These are phyloP conservation scores for Thyatira batis DNA, from an alignment of 2,888 invertebrate genomes.

Conservation along the genomic window DNA sequence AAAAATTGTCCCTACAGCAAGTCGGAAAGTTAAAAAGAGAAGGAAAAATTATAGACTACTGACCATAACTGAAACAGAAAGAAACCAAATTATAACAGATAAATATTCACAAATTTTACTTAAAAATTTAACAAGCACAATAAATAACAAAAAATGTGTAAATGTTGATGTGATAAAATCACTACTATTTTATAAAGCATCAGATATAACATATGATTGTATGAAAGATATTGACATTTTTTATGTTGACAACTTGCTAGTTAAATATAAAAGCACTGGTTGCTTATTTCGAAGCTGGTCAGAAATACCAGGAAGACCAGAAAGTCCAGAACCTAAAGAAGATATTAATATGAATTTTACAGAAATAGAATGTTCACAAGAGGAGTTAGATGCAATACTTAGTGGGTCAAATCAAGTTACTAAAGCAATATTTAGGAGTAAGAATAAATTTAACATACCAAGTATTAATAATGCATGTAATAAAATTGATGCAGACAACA, in stretches of 20 bases:
- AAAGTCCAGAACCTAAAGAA: conserved; percentile 67
- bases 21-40: conserved; percentile 38
- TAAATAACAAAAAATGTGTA: conserved; percentile 13
- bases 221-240: conserved; percentile 58
- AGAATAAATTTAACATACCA: conserved; percentile 5
- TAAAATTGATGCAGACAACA: no score
- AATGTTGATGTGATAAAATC: conserved; percentile 10
- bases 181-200: conserved; percentile 47
- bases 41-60: conserved; percentile 60
- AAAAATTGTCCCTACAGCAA: conserved; percentile 35
- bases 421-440: conserved; percentile 44
- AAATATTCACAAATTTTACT: conserved; percentile 64
- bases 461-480: conserved; percentile 1
- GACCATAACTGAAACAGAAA: conserved; percentile 47
- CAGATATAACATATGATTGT: conserved; percentile 48
- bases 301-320: conserved; percentile 84
- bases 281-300: conserved; percentile 83
- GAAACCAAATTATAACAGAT: conserved; percentile 53
- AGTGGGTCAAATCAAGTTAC: conserved; percentile 55
- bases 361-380: conserved; percentile 57
- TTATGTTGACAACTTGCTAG: conserved; percentile 73
- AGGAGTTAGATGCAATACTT: conserved; percentile 62
- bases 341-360: conserved; percentile 45
- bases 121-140: conserved; percentile 29
- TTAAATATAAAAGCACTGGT: conserved; percentile 62